A percentile compares a stretch with the other conserved stretches of the same genome.
Evolutionary conservation across 1,140 invertebrate genomes (phyloP).

Genomic region (Doryteuthis pealeii): DNA sequence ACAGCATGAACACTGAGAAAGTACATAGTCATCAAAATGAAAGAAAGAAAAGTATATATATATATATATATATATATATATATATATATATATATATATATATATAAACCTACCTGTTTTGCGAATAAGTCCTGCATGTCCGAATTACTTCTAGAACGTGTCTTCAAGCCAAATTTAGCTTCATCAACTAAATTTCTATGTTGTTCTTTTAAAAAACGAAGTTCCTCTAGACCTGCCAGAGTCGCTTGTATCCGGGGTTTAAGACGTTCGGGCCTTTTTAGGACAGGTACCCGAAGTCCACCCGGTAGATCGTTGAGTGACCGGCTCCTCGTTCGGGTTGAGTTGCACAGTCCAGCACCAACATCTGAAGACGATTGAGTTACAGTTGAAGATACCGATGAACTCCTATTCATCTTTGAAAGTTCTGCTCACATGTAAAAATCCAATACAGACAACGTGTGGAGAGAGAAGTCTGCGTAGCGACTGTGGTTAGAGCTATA

Average conservation of each 20-base stretch:
- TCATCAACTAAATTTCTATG: constrained; percentile 21
- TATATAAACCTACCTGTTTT: background rate
- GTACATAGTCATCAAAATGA: background rate
- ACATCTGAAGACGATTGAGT: constrained; percentile 21
- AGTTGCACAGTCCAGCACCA: constrained; percentile 3
- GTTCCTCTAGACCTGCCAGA: constrained; percentile 28
- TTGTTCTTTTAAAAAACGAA: constrained; percentile 25
- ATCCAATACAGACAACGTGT: too few relatives aligned
- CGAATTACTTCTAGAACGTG: background rate
- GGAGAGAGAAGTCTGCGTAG: too few relatives aligned
- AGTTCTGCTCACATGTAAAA: too few relatives aligned
- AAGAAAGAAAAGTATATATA: background rate
- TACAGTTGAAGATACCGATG: constrained; percentile 18
- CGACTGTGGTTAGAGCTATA: too few relatives aligned
- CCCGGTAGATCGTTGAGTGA: constrained; percentile 26
- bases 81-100: background rate
- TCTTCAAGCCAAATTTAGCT: constrained; percentile 10
- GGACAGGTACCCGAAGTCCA: constrained; percentile 24
- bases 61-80: constrained; percentile 1
- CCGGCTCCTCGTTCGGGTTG: constrained; percentile 22
- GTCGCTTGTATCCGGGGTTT: constrained; percentile 23
- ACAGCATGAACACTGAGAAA: background rate
- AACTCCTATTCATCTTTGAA: background rate
- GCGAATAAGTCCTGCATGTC: background rate
- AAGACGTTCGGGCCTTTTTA: constrained; percentile 22